Percentiles rank a stretch among this genome's conserved stretches.
phyloP scores from a whole-genome alignment of 2,113 vertebrate genomes.

The Forbesichthys papilliferus region DNA sequence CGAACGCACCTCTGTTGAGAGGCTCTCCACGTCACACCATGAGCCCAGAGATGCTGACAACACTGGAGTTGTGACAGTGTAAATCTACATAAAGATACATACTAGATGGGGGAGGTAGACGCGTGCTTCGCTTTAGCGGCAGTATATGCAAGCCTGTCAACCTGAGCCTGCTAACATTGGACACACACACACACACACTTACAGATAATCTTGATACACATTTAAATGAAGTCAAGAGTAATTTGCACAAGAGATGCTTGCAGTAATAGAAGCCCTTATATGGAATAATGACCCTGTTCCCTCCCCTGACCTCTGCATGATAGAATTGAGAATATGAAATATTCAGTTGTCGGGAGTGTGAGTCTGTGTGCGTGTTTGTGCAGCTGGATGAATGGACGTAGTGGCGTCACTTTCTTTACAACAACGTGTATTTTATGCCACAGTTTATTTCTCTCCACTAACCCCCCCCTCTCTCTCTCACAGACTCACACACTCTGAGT shows the following conservation, averaged over 20 bases:
- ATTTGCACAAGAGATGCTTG: slow-evolving; percentile 62
- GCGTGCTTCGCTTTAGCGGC: slow-evolving; percentile 56
- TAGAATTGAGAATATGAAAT: slow-evolving; percentile 64
- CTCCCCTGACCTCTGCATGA: slow-evolving; percentile 57
- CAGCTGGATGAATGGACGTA: not conserved
- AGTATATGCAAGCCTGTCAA: slow-evolving; percentile 53
- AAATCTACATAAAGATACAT: slow-evolving; percentile 49
- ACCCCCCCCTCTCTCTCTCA: not conserved
- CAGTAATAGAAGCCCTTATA: slow-evolving; percentile 68
- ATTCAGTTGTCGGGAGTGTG: slow-evolving; percentile 33
- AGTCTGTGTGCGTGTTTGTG: not conserved
- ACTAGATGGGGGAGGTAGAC: slow-evolving; percentile 29
- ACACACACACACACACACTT: slow-evolving; percentile 15
- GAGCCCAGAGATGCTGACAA: slow-evolving; percentile 27
- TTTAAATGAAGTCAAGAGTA: slow-evolving; percentile 73
- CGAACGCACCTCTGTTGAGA: no score
- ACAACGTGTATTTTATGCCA: slow-evolving; percentile 31
- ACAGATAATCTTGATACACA: slow-evolving; percentile 50
- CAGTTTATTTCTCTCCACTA: not conserved
- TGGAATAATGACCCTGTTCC: slow-evolving; percentile 65
- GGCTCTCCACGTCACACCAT: slow-evolving; percentile 1
- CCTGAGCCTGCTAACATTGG: not conserved
- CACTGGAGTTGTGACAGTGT: slow-evolving; percentile 43
- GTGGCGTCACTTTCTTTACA: slow-evolving; percentile 39
- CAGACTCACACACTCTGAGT: slow-evolving; percentile 10